Conservation (phyloP, 1,140 invertebrate genomes). For the Wiebesia pumilae region DNA sequence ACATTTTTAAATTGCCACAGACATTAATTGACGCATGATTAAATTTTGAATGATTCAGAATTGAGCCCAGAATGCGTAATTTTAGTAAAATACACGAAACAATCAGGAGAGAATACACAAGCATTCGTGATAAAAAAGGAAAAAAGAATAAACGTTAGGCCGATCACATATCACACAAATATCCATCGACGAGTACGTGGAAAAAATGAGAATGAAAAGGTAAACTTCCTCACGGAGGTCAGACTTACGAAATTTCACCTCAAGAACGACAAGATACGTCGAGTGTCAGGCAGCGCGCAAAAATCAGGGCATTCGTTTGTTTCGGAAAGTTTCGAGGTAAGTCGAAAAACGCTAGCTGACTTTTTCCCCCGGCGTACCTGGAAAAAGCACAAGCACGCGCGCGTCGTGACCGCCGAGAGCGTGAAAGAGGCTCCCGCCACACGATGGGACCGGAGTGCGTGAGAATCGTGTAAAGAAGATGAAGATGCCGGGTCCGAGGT, state of each 20-base stretch:
- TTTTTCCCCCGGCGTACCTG: background rate
- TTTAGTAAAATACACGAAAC: background rate
- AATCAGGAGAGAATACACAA: background rate
- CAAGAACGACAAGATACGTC: too few relatives aligned
- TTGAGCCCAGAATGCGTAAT: background rate
- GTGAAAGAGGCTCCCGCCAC: conserved; percentile 13
- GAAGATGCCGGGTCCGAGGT: conserved; percentile 53
- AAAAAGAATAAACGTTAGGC: background rate
- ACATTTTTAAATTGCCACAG: too few relatives aligned
- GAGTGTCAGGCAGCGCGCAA: background rate
- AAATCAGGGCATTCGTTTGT: background rate
- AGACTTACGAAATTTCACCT: background rate
- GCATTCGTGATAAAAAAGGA: background rate
- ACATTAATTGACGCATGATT: too few relatives aligned
- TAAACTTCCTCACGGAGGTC: background rate
- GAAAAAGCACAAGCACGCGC: background rate
- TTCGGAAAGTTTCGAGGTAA: background rate
- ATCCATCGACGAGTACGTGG: background rate
- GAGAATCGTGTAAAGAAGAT: conserved; percentile 62
- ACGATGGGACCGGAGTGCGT: conserved; percentile 51
- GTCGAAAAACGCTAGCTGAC: background rate
- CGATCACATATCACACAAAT: background rate
- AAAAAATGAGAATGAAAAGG: background rate
- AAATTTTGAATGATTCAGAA: background rate
- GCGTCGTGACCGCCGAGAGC: background rate